These are phyloP conservation scores for Hippopotamus amphibius DNA, from an alignment of 2,113 vertebrate genomes.

Conservation along the genomic window DNA sequence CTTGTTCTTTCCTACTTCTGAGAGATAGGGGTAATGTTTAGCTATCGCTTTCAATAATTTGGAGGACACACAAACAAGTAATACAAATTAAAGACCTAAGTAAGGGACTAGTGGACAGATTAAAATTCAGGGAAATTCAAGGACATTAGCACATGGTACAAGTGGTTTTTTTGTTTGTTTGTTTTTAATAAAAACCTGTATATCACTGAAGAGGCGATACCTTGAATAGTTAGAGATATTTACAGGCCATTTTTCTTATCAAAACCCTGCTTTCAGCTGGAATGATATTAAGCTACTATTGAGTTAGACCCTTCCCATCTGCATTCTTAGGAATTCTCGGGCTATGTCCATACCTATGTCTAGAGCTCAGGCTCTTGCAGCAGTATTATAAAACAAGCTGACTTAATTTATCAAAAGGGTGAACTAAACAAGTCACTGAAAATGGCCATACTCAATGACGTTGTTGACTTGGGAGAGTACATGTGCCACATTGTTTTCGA, in stretches of 20 bases:
- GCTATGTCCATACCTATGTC: neutral
- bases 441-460: neutral
- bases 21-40: neutral
- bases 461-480: neutral
- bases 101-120: neutral
- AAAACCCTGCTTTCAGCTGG: neutral
- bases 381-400: neutral
- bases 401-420: neutral
- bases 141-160: neutral
- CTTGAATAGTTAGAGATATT: neutral
- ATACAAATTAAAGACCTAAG: neutral
- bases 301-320: neutral
- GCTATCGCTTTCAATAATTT: neutral
- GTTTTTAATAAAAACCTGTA: neutral
- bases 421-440: neutral
- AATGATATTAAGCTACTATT: neutral
- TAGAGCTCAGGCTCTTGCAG: neutral
- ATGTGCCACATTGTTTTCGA: accelerated
- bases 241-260: neutral
- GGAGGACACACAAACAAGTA: neutral
- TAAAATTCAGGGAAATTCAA: neutral
- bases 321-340: neutral
- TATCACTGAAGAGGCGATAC: neutral
- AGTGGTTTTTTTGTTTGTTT: neutral
- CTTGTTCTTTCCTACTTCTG: neutral